Base-by-base conservation (phyloP, 1,140 invertebrate species). In the Drosophila simulans region DNA sequence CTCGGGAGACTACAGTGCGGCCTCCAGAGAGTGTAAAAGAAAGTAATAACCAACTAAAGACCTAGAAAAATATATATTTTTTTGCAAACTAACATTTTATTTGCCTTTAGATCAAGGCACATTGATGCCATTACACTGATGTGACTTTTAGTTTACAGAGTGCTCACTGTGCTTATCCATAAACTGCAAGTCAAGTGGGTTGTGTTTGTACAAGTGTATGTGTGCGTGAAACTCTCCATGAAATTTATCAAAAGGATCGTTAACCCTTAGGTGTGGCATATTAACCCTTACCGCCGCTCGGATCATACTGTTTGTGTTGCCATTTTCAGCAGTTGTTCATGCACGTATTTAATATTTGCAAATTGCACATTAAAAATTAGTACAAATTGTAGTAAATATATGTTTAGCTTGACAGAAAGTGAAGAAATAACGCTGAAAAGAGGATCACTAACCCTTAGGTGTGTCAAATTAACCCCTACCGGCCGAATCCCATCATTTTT, bases 261-360 rank as follows among this genome's bases (percentile, higher is more conserved):
- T 64, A 64, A 60, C 56, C 55, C 62, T 58, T 65, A 66, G 64
- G 64, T 68, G 46, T 66, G 62, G 62, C 64, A 63, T 35, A 63
- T 43, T 43, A 64, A 64, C 60, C 60, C 60, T 63, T 63, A 58
- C 55, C 20, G 20, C 1, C 25, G 20, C 2, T 0, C n/a, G 22
- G 39, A 45, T 62, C 40, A 12, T 54, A 39, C 1, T 54, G 27
- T 25, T 20, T 11, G 31, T 39, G 17, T 54, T 17, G 13, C 12
- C 52, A 39, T 22, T 39, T 15, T 54, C 2, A 20, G 5, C 17
- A n/a, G 22, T 13, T 20, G 52, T 25, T 39, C n/a, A 31, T 15
- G 34, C 65, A 22, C 22, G 40, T 31, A 27, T 35, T 45, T 64
- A 31, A 31, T 62, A 20, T 27, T 45, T 62, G 31, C 56, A 34